Evolutionary conservation across 2,113 vertebrate genomes (phyloP), one percentile per base, ranked within the genome.

Genomic region (Pardalotus punctatus): DNA sequence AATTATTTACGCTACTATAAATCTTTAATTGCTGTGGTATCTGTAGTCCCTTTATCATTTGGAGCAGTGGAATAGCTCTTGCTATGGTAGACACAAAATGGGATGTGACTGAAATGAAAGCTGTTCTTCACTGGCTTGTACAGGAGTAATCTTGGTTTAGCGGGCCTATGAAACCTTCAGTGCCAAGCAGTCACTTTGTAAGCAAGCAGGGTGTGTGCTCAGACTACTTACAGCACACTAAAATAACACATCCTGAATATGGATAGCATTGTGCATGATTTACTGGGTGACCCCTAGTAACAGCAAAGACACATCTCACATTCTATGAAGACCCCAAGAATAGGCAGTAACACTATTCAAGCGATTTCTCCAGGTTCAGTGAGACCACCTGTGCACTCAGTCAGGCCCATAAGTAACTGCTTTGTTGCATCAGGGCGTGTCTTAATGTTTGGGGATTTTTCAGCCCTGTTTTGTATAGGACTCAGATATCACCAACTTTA

Each of bases 1-100:
- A 97, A 97, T 97, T 96, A 96, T 97, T 97, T 89, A 91, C 1
- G 6, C 21, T 56, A 43, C 54, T 33, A 58, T 94, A 74, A 90
- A 86, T 94, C 80, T 96, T 96, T 95, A 64, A 76, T 67, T 86
- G 18, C 42, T 66, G 23, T 21, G 38, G 8, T 93, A 58, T 79
- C 87, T 78, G n/a, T 31, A 83, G 64, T 78, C 14, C 20, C 31
- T 94, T 94, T 93, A 58, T 83, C n/a, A 53, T 53, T 73, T 0
- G 0, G 64, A 71, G 42, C 31, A 89, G 53, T n/a, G 31, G 56
- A 87, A 81, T 31, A 66, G 36, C 40, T 94, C 50, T 74, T 7
- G 4, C 54, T 58, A 12, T 1, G 4, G 36, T 19, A 79, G 80
- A 43, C 27, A 56, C 20, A 86, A 90, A 94, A 80, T 13, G 53